Base-by-base conservation (phyloP, 2,888 invertebrate genomes). In the Drosophila aldrichi region DNA sequence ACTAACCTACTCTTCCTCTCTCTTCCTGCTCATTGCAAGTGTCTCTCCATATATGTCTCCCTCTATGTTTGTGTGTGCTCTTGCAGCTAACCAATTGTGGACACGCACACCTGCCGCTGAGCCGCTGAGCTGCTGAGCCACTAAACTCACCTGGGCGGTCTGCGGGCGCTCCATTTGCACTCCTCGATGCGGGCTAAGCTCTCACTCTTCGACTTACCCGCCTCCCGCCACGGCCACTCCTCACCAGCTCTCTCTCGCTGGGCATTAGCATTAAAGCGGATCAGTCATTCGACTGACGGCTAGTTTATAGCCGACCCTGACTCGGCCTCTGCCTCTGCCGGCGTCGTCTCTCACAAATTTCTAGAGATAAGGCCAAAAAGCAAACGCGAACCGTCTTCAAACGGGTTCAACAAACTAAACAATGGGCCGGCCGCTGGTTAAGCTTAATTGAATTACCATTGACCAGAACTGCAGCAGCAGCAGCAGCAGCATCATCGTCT, bases 131-230 rank as follows among this genome's bases (percentile, higher is more conserved):
- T 48, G 60, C 32, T 67, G 78, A 67, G 87, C 89, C 64, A 87
- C 82, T 89, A 89, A 86, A 86, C 74, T 85, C 88, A 85, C 70
- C 82, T 86, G 76, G 82, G 72, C 82, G 62, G 56, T 63, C 89
- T 86, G 89, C 86, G 89, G 86, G 86, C 79, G 86, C 81, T 84
- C 70, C 74, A 77, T 69, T 73, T 81, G 84, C 74, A 74, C 84
- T 70, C 72, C 61, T 61, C 51, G 72, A 77, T 85, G 84, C 85
- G 85, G 89, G 89, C 60, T 70, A 71, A 63, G 77, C 77, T 69
- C 22, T 16, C 44, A 22, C 57, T 43, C 51, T 36, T 49, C 66
- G 2, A 29, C 29, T 40, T 14, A 5, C 7, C 29, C 10, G 22
- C 18, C 68, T 20, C 43, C 29, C 10, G 22, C 14, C 65, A 16